These are phyloP conservation scores for Trichoplax adhaerens DNA, from an alignment of 37 sponge, comb jelly and placozoan genomes.

Conservation along the genomic window DNA sequence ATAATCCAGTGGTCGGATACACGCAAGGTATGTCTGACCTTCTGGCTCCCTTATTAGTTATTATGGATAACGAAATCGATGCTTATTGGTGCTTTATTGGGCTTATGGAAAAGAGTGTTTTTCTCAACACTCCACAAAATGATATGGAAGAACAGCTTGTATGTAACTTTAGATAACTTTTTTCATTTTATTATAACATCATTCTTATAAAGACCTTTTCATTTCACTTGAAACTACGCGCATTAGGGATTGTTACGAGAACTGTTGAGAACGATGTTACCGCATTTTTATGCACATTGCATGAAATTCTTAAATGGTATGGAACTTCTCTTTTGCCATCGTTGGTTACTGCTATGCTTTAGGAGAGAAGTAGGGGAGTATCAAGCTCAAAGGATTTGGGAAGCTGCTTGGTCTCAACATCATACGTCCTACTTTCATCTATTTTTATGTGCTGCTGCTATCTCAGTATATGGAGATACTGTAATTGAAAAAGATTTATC, in stretches of 20 bases:
- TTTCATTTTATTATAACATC: too few relatives aligned
- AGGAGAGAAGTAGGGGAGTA: conserved; percentile 51
- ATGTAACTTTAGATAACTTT: not conserved
- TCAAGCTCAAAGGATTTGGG: conserved; percentile 51
- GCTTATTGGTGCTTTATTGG: too few relatives aligned
- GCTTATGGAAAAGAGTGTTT: too few relatives aligned
- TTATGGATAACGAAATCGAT: too few relatives aligned
- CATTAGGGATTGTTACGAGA: conserved; percentile 31
- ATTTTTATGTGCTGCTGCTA: conserved; percentile 52
- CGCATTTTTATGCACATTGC: conserved; percentile 34
- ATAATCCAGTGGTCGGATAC: too few relatives aligned
- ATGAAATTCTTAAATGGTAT: conserved; percentile 13
- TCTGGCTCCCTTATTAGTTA: too few relatives aligned
- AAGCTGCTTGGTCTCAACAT: conserved; percentile 46
- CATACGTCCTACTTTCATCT: conserved; percentile 42
- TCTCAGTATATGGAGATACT: conserved; percentile 60
- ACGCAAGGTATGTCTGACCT: too few relatives aligned
- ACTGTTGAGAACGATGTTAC: conserved; percentile 30
- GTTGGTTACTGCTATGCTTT: conserved; percentile 68
- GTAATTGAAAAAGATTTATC: conserved; percentile 32
- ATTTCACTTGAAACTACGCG: not conserved
- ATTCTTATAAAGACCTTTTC: too few relatives aligned
- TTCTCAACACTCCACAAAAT: too few relatives aligned
- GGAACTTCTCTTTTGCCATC: conserved; percentile 53
- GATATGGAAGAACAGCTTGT: conserved; percentile 37